Base-by-base conservation (phyloP, 2,113 vertebrate genomes). In the Catagonus wagneri region DNA sequence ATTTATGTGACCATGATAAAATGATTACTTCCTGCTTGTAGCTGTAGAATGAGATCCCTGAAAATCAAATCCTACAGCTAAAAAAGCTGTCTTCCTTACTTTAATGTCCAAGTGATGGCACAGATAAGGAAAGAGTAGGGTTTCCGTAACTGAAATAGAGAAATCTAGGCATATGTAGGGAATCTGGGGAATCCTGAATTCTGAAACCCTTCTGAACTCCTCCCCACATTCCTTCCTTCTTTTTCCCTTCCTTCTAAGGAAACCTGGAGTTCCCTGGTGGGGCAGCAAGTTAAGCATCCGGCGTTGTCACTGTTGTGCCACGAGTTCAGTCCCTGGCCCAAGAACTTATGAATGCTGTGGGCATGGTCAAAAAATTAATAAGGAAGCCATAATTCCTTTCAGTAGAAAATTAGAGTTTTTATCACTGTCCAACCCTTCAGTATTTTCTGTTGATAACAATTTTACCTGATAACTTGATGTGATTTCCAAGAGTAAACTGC, bases 401-500 rank as follows among this genome's bases (percentile, higher is more conserved):
- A 39, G 63, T 66, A 79, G 16, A 58, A 68, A 61, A 36, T 58
- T 76, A 65, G 34, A 23, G 23, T 56, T 92, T 92, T 27, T 1
- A 23, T 11, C 39, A 29, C 36, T n/a, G 22, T 60, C 22, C 17
- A 11, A 4, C 4, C 25, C 15, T 69, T 71, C 16, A 23, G 10
- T 86, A 19, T 92, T 91, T 93, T 90, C 71, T 88, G 12, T 60
- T n/a, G 80, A 72, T 60, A 84, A 90, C 14, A 23, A 58, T 66
- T 85, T 80, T 85, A 52, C 23, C 22, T 80, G 39, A 14, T 52
- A 75, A 79, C 27, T 83, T 52, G 83, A 29, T 2, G 4, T 93
- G 22, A 32, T 87, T 14, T 66, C 27, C 19, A 52, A 93, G 81
- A 56, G 6, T 66, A 86, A 81, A 91, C 16, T 36, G 34, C n/a